Conservation (phyloP, 2,113 vertebrate species). For the Miniopterus natalensis region DNA sequence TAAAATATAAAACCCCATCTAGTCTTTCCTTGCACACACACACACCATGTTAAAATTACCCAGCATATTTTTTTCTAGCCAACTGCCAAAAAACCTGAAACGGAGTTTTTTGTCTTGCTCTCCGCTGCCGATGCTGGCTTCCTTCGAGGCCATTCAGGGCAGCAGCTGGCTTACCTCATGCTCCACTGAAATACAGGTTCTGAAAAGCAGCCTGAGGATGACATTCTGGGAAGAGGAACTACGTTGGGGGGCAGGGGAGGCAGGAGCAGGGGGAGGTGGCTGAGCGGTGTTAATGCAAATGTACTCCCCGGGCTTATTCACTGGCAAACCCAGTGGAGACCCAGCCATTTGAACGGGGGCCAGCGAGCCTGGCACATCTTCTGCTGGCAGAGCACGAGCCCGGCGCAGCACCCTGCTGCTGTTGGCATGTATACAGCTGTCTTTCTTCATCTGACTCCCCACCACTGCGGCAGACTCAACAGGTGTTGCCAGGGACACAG, state of each 20-base stretch:
- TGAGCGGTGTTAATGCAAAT: slow-evolving; percentile 85
- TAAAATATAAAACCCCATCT: slow-evolving; percentile 82
- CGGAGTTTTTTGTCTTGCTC: slow-evolving; percentile 73
- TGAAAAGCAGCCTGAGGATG: slow-evolving; percentile 78
- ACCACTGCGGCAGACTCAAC: slow-evolving; percentile 86
- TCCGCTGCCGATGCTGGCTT: slow-evolving; percentile 70
- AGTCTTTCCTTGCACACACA: slow-evolving; percentile 48
- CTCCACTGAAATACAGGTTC: slow-evolving; percentile 61
- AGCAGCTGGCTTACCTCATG: slow-evolving; percentile 78
- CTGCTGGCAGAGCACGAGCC: slow-evolving; percentile 86
- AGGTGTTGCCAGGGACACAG: slow-evolving; percentile 90
- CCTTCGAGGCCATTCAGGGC: slow-evolving; percentile 73
- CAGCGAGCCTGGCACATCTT: slow-evolving; percentile 90
- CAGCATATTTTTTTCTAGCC: slow-evolving; percentile 70
- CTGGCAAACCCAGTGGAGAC: slow-evolving; percentile 88
- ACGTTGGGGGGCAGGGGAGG: neutral
- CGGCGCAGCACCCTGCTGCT: slow-evolving; percentile 89
- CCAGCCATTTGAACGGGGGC: slow-evolving; percentile 90
- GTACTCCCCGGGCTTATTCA: slow-evolving; percentile 84
- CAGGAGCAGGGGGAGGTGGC: slow-evolving; percentile 68
- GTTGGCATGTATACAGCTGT: slow-evolving; percentile 89
- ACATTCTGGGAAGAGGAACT: slow-evolving; percentile 68
- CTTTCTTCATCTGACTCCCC: slow-evolving; percentile 89
- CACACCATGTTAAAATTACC: slow-evolving; percentile 61
- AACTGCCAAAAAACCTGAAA: slow-evolving; percentile 79